Base-by-base conservation (phyloP, 2,888 invertebrate species). In the Podabrus alpinus region DNA sequence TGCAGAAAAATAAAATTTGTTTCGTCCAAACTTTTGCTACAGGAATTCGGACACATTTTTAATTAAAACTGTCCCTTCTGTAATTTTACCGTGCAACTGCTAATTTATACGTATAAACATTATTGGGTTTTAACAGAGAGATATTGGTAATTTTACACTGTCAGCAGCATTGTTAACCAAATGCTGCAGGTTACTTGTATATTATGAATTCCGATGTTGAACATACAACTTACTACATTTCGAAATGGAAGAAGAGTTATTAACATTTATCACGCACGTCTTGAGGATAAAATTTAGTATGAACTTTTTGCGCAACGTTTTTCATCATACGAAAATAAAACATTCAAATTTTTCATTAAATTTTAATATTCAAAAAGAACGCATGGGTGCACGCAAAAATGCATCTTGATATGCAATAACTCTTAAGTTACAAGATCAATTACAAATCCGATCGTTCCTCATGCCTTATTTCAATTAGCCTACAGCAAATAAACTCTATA, bases 251-350 rank as follows among this genome's bases (percentile, higher is more conserved):
- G 61, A 75, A 72, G 75, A 75, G 67, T 70, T 75, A 75, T 75
- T 70, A 61, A 68, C 45, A 75, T 72, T 75, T 72, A 70, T 75
- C 75, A 75, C 75, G 75, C 75, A 75, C 67, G 75, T 75, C 75
- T 73, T 25, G 67, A 69, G 61, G 72, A 72, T 67, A 69, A 68
- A 75, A 75, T 72, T 74, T 68, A 64, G 24, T 64, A 68, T 71
- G 21, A 68, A 24, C 64, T 64, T 67, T 74, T 75, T 72, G 66
- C 68, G 69, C 60, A 70, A 66, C 66, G n/a, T 45, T 45, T 45
- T 45, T 45, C 29, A 45, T 4, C 29, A 45, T 45, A n/a, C n/a
- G 9, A 45, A 45, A 45, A 45, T 45, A 45, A 45, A 45, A 45
- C 29, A n/a, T 45, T 45, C n/a, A 45, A 45, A 45, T n/a, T 29